Base-by-base conservation (phyloP, 1,140 invertebrate species). In the Whitmania pigra region DNA sequence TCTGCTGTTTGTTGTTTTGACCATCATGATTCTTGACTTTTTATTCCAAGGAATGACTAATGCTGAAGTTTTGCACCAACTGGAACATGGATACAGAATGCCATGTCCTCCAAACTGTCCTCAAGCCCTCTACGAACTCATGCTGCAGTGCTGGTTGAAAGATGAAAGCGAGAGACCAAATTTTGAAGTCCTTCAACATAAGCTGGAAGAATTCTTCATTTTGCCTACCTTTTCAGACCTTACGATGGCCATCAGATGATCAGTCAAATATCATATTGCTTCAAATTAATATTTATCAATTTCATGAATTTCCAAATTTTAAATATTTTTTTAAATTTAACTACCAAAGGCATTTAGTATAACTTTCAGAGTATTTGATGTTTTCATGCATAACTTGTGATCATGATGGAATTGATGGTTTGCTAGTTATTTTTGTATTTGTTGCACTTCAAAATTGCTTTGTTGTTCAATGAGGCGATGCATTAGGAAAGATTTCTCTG, bases 111-210 rank as follows among this genome's bases (percentile, higher is more conserved):
- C 91, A 25, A 87, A 87, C 77, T 98, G 95, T 82, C 94, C 95
- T n/a, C 86, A 87, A 53, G 86, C 89, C 11, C 85, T 99, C 2
- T 99, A 99, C 81, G 93, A 97, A 77, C 95, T 97, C 75, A 99
- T 99, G 96, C 83, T 97, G 13, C 94, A 98, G 82, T 98, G 95
- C 82, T 99, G 96, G 96, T 90, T 96, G 82, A 94, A 96, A 74
- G 94, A 99, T 80, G 92, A 95, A 27, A 91, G 97, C 87, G 94
- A 97, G 80, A 86, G 96, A 84, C 96, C 96, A 68, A 98, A 95
- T 7, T 99, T 99, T 83, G 95, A 99, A 84, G 98, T 95, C 0
- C 86, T 99, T 43, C 94, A 98, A 82, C 99, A 95, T 95, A 97
- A 98, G 83, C 86, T 99, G 55, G 96, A 99, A 84, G 96, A 99